Conservation (phyloP, 1,140 invertebrate species). For the Pseudomyrmex pallidus region DNA sequence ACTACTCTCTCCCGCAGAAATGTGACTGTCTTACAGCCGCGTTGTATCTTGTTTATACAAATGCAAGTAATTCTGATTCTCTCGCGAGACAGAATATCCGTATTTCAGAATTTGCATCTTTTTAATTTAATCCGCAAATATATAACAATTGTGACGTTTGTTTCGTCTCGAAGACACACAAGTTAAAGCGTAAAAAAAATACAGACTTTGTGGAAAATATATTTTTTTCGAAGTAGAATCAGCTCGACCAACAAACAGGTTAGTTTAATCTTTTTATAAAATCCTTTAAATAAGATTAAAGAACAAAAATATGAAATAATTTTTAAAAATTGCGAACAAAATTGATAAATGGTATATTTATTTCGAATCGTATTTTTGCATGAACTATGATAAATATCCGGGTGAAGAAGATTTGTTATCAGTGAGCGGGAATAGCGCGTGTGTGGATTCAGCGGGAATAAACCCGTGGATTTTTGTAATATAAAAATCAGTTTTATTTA, state of each 20-base stretch:
- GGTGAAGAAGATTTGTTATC: slow-evolving; percentile 31
- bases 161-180: no score
- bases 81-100: neutral
- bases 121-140: neutral
- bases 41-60: neutral
- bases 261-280: neutral
- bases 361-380: slow-evolving; percentile 29
- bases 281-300: neutral
- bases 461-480: slow-evolving; percentile 41
- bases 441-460: slow-evolving; percentile 26
- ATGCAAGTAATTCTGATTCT: neutral
- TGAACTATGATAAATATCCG: slow-evolving; percentile 12
- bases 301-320: neutral
- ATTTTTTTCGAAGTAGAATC: neutral
- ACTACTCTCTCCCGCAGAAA: neutral
- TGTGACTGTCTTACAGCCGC: neutral
- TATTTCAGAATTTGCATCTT: neutral
- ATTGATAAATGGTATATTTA: slow-evolving; percentile 16
- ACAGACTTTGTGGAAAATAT: neutral
- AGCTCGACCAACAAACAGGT: neutral
- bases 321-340: neutral
- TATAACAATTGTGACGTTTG: no score
- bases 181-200: neutral
- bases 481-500: slow-evolving; percentile 52
- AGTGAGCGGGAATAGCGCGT: neutral